These are phyloP conservation scores for Teleopsis dalmanni DNA, from an alignment of 1,140 invertebrate genomes.

Conservation along the genomic window DNA sequence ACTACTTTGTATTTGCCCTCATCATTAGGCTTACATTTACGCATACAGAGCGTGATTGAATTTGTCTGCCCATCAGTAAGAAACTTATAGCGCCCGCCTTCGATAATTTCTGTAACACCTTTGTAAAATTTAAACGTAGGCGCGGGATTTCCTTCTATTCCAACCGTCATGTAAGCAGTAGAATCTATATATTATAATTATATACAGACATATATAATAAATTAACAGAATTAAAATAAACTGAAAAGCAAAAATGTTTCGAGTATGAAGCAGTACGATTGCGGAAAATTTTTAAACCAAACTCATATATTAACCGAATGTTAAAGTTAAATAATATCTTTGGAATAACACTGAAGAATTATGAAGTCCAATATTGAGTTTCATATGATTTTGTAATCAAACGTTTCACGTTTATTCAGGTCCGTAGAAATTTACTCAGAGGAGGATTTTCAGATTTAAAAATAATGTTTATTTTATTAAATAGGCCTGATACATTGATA, in stretches of 20 bases:
- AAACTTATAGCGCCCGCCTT: slow-evolving; percentile 88
- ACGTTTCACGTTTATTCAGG: too few species aligned
- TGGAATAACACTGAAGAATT: too few species aligned
- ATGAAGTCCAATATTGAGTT: too few species aligned
- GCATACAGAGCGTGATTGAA: slow-evolving; percentile 85
- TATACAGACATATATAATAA: neutral
- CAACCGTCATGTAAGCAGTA: slow-evolving; percentile 79
- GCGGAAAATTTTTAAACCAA: too few species aligned
- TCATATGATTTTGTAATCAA: too few species aligned
- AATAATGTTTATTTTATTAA: too few species aligned
- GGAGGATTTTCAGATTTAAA: too few species aligned
- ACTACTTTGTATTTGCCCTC: slow-evolving; percentile 94
- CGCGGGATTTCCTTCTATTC: slow-evolving; percentile 84
- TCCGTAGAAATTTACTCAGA: too few species aligned
- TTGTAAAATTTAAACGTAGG: slow-evolving; percentile 97
- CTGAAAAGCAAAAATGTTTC: neutral
- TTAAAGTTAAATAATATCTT: too few species aligned
- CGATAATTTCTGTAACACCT: slow-evolving; percentile 80
- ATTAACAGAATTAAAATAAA: neutral
- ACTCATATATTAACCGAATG: too few species aligned
- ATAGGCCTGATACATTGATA: too few species aligned
- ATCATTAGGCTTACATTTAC: slow-evolving; percentile 93
- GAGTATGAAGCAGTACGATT: too few species aligned
- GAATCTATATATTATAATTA: slow-evolving; percentile 53
- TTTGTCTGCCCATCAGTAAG: slow-evolving; percentile 83